Evolutionary conservation across 2,888 invertebrate genomes (phyloP).

Genomic region (Hemistola chrysoprasaria): DNA sequence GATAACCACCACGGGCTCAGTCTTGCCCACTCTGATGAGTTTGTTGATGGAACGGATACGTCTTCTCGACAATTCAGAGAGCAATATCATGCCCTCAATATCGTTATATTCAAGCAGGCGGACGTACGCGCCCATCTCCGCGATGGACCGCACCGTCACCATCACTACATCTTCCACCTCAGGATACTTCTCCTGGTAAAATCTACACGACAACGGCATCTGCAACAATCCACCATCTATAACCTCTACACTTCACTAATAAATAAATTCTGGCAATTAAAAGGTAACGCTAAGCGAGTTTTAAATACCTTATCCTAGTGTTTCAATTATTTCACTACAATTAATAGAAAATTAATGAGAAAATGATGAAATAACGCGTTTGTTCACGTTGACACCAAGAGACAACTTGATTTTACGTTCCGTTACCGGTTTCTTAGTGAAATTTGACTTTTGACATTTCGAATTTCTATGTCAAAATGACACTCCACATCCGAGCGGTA

Average conservation of each 20-base stretch:
- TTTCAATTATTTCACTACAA: slow-evolving; percentile 35
- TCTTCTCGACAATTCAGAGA: slow-evolving; percentile 98
- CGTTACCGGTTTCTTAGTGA: slow-evolving; percentile 24
- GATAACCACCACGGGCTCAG: slow-evolving; percentile 99
- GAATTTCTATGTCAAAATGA: too few relatives aligned
- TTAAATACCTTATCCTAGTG: slow-evolving; percentile 48
- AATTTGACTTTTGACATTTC: slow-evolving; percentile 19
- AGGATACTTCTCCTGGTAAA: slow-evolving; percentile 98
- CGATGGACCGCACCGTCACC: slow-evolving; percentile 99
- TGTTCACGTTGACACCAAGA: slow-evolving; percentile 70
- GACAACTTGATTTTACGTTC: slow-evolving; percentile 43
- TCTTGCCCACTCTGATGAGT: slow-evolving; percentile 98
- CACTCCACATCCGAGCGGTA: too few relatives aligned
- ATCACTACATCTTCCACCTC: slow-evolving; percentile 99
- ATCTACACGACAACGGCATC: slow-evolving; percentile 97
- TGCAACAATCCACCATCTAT: slow-evolving; percentile 56
- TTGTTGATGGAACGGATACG: slow-evolving; percentile 99
- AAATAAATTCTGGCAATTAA: neutral
- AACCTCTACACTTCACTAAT: slow-evolving; percentile 52
- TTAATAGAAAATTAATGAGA: slow-evolving; percentile 37
- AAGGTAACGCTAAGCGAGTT: slow-evolving; percentile 3
- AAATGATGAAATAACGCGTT: slow-evolving; percentile 62
- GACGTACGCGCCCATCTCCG: slow-evolving; percentile 99
- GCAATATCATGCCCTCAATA: slow-evolving; percentile 99
- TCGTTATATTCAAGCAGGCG: slow-evolving; percentile 98